phyloP scores from a whole-genome alignment of 2,797 vertebrate species.

The Sciurus carolinensis region DNA sequence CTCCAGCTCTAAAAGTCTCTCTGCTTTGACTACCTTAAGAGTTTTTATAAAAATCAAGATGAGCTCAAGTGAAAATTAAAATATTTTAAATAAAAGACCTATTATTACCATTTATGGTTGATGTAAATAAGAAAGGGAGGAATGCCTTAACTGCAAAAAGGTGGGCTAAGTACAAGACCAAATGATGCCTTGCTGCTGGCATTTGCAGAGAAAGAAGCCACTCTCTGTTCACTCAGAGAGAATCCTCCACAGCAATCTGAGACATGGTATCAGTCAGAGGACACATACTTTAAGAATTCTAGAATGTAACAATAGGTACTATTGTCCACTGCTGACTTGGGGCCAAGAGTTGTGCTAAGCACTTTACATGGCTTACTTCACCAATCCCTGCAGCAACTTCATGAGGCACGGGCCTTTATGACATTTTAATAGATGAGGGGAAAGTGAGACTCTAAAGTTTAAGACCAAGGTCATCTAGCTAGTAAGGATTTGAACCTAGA shows the following conservation, averaged over 20 bases:
- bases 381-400: not conserved
- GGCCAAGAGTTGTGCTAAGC: constrained; percentile 16
- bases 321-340: not conserved
- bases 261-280: not conserved
- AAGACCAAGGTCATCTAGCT: constrained; percentile 48
- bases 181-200: not conserved
- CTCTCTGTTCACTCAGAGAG: not conserved
- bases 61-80: not conserved
- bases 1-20: not conserved
- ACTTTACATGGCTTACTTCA: not conserved
- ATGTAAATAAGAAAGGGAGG: not conserved
- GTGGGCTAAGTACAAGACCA: not conserved
- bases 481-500: constrained; percentile 68
- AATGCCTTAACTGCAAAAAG: not conserved
- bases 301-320: not conserved
- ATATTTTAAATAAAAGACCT: not conserved
- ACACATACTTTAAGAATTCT: not conserved
- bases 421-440: not conserved
- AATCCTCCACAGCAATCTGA: not conserved
- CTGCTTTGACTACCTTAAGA: not conserved
- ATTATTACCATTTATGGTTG: not conserved
- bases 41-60: constrained; percentile 10
- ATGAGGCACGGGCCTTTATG: not conserved
- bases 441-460: not conserved
- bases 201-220: not conserved